Evolutionary conservation across 2,113 vertebrate genomes (phyloP), one percentile per base, ranked within the genome.

Genomic region (Peromyscus californicus): DNA sequence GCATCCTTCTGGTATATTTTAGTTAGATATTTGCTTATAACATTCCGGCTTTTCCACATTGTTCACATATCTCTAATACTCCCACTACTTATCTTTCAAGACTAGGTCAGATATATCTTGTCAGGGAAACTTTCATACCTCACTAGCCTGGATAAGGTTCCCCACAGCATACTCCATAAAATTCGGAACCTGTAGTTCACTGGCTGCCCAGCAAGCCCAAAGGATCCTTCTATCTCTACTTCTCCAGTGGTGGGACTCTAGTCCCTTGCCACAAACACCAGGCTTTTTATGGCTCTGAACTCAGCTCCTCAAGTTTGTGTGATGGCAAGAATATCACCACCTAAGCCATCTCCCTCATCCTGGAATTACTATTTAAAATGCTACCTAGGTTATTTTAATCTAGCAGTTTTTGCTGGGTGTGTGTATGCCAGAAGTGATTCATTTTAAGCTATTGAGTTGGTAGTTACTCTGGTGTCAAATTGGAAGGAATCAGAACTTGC

Each of bases 381-480:
- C 59, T 86, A 48, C 3, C 36, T 17, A 26, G 15, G 22, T 84
- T 29, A 70, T 96, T 93, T 93, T 95, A 90, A 75, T 70, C n/a
- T 26, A 91, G 65, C 87, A 16, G 11, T 78, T 90, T 93, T 24
- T n/a, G 59, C 12, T 63, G 59, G 22, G 39, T 45, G 84, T 72
- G 13, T 1, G 9, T 9, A 65, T 26, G 76, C 39, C 63, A 88
- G 33, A 93, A 84, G 54, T 90, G 45, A 91, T 90, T 39, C 45
- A 59, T 91, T 91, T 39, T 33, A 79, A 75, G 31, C 82, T 95
- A 93, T 42, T 91, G 76, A 96, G n/a, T 26, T 89, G 72, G 45
- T 61, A 93, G 45, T 33, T 93, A 70, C 1, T 78, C 59, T 87
- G 85, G 67, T 86, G 36, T 97, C 92, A 95, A 90, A 97, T 57